A percentile compares a stretch with the other conserved stretches of the same genome.
Evolutionary conservation across 2,797 vertebrate genomes (phyloP).

Genomic region (Gila robusta): DNA sequence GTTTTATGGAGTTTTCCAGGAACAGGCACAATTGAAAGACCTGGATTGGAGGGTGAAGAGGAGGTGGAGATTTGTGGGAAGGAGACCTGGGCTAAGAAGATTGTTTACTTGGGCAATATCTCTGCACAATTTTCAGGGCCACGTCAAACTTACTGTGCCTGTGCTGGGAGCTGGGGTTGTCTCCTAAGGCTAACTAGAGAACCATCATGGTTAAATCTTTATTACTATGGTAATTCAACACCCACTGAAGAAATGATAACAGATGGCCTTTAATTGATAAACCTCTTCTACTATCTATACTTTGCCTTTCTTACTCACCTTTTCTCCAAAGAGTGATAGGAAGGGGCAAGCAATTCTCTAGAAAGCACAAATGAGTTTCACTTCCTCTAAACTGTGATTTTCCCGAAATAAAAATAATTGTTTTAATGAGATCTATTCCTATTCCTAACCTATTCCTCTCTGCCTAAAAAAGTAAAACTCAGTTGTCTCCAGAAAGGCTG

Average conservation of each 20-base stretch:
- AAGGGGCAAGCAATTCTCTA: conserved; percentile 14
- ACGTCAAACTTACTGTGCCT: conserved; percentile 73
- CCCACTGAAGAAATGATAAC: conserved; percentile 63
- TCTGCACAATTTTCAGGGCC: conserved; percentile 73
- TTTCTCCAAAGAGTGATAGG: conserved; percentile 21
- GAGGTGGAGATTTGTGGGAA: conserved; percentile 47
- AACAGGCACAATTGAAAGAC: conserved; percentile 52
- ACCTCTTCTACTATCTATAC: conserved; percentile 57
- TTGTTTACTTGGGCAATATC: conserved; percentile 77
- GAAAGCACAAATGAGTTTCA: conserved; percentile 11
- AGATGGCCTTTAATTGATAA: conserved; percentile 71
- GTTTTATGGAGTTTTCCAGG: conserved; percentile 58
- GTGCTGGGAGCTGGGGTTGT: conserved; percentile 67
- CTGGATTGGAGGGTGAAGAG: conserved; percentile 51
- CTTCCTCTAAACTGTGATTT: neutral
- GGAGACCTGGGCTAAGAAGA: conserved; percentile 52
- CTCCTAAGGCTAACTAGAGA: conserved; percentile 72
- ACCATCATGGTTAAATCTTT: conserved; percentile 77
- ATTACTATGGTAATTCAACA: conserved; percentile 73
- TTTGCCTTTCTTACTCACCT: neutral
- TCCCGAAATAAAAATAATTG: neutral
- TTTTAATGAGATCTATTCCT: neutral
- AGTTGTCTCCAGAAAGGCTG: neutral
- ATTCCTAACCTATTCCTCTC: neutral
- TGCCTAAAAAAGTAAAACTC: neutral